These are phyloP conservation scores for Lates calcarifer DNA, from an alignment of 2,113 vertebrate species.

Conservation along the genomic window DNA sequence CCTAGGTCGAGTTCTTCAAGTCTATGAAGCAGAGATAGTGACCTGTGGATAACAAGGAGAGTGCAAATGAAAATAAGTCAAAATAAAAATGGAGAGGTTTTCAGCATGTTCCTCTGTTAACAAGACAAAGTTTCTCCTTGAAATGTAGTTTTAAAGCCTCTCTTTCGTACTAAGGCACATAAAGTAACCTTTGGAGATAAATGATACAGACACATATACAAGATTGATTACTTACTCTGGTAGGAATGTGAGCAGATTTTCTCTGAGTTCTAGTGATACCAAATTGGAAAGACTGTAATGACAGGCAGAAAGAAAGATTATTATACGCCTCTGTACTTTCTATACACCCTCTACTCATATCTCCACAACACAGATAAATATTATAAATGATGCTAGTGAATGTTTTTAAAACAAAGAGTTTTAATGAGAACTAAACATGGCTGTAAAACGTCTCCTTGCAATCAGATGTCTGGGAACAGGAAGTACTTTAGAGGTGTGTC, in stretches of 20 bases:
- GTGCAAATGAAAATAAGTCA: constrained; percentile 25
- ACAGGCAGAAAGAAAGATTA: constrained; percentile 26
- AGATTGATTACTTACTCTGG: constrained; percentile 91
- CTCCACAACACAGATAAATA: neutral
- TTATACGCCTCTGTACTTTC: neutral
- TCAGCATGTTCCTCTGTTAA: neutral
- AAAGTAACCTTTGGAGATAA: neutral
- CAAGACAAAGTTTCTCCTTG: neutral
- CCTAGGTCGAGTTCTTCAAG: constrained; percentile 98
- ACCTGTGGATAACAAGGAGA: constrained; percentile 83
- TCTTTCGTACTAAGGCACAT: neutral
- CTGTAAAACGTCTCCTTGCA: constrained; percentile 1
- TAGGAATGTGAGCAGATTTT: constrained; percentile 96
- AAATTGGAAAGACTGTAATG: constrained; percentile 93
- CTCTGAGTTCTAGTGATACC: constrained; percentile 96
- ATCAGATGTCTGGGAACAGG: constrained; percentile 71
- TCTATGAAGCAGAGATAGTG: constrained; percentile 91
- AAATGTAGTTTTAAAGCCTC: too few species aligned
- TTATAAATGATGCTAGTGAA: neutral
- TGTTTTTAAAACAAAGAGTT: constrained; percentile 24
- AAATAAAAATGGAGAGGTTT: neutral
- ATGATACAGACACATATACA: neutral
- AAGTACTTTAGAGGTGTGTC: constrained; percentile 71
- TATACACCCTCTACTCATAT: neutral
- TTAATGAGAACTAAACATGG: constrained; percentile 14